A percentile compares a stretch with the other conserved stretches of the same genome.
phyloP scores from a whole-genome alignment of 1,140 invertebrate species.

The Hyposmocoma kahamanoa region DNA sequence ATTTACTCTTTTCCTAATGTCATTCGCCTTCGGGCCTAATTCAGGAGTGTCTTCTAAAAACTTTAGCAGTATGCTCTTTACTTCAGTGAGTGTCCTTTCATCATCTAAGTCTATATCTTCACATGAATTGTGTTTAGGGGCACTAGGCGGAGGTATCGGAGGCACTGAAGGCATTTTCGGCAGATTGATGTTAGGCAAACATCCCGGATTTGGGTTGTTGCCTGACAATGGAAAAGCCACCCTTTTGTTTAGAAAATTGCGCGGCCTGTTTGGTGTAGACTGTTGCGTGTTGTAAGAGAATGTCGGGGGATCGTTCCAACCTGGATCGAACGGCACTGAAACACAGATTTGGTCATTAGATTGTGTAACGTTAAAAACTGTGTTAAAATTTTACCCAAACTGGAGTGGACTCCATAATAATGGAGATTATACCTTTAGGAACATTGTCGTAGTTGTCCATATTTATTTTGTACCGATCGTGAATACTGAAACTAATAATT shows the following conservation, averaged over 20 bases:
- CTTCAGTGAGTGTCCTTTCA: conserved; percentile 42
- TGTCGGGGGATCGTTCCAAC: conserved; percentile 75
- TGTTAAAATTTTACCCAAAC: neutral
- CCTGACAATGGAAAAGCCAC: conserved; percentile 69
- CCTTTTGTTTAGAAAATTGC: conserved; percentile 70
- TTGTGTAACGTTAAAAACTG: neutral
- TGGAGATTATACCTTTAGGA: conserved; percentile 10
- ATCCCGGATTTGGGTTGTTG: conserved; percentile 14
- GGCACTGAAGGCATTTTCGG: conserved; percentile 32
- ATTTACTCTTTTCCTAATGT: conserved; percentile 64
- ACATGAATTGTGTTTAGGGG: conserved; percentile 14
- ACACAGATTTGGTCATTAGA: conserved; percentile 8
- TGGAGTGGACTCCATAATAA: too few relatives aligned
- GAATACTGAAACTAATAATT: too few relatives aligned
- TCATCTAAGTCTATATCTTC: conserved; percentile 34
- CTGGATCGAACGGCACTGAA: conserved; percentile 65
- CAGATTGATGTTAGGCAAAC: conserved; percentile 22
- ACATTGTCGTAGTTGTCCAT: conserved; percentile 39
- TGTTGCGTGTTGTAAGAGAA: conserved; percentile 58
- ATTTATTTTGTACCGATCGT: too few relatives aligned
- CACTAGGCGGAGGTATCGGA: conserved; percentile 15
- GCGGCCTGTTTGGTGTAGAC: conserved; percentile 51
- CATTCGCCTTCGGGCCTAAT: conserved; percentile 55
- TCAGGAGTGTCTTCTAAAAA: conserved; percentile 52
- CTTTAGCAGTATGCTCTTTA: conserved; percentile 43